Conservation (phyloP, 2,888 invertebrate species). For the Ectobius pallidus region DNA sequence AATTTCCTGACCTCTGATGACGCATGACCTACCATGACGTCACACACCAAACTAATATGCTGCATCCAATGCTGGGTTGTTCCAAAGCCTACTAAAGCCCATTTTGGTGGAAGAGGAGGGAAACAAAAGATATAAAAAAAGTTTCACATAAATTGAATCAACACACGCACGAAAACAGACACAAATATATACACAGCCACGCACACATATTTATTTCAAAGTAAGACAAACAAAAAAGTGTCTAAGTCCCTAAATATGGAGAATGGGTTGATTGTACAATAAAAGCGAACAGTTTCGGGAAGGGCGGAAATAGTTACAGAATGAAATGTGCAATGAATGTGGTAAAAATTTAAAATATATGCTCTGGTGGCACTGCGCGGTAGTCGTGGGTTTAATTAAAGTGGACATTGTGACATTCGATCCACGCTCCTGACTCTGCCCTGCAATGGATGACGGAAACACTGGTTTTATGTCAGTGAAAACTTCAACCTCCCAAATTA, state of each 20-base stretch:
- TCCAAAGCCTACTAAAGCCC: not conserved
- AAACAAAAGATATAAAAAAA: conserved; percentile 8
- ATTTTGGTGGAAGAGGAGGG: no score
- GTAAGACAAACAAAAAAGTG: no score
- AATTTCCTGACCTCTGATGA: conserved; percentile 34
- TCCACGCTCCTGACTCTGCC: not conserved
- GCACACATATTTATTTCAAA: not conserved
- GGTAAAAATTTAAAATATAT: not conserved
- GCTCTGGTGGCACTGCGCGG: no score
- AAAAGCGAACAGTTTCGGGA: not conserved
- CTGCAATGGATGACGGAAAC: no score
- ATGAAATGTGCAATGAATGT: not conserved
- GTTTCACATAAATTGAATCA: conserved; percentile 15
- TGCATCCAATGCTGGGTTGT: not conserved
- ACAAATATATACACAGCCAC: no score
- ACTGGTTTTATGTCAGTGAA: no score
- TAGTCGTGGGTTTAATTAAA: conserved; percentile 21
- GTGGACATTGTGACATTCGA: not conserved
- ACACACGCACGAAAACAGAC: no score
- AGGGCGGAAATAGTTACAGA: not conserved
- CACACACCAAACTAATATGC: conserved; percentile 28
- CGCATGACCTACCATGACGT: conserved; percentile 27
- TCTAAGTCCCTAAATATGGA: not conserved
- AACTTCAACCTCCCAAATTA: no score
- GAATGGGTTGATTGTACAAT: not conserved